Conservation (phyloP, 2,888 invertebrate species). For the Plebejus melissa region DNA sequence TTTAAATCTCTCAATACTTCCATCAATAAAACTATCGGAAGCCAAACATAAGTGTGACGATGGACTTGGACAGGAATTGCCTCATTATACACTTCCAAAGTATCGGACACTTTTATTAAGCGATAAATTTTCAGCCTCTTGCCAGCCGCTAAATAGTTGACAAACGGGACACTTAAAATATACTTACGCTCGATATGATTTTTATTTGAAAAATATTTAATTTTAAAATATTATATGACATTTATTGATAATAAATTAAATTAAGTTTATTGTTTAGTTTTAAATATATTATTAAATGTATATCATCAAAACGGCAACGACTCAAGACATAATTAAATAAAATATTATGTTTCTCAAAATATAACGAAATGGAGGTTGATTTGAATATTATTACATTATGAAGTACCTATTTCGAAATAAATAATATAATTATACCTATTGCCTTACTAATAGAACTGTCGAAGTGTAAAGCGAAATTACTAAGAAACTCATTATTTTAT, state of each 20-base stretch:
- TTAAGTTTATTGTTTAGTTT: neutral
- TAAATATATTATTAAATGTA: no score
- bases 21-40: neutral
- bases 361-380: no score
- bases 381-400: no score
- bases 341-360: no score
- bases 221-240: neutral
- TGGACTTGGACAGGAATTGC: constrained; percentile 2
- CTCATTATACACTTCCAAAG: neutral
- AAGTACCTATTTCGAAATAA: no score
- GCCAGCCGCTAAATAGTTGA: constrained; percentile 11
- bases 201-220: neutral
- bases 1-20: neutral
- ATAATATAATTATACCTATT: no score
- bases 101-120: constrained; percentile 10
- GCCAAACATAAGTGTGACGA: neutral
- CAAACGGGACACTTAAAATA: neutral
- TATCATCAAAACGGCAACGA: no score
- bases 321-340: no score
- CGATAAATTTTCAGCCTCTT: constrained; percentile 1
- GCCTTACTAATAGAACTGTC: no score
- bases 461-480: no score
- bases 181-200: neutral
- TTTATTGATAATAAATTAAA: neutral
- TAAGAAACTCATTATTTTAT: no score